Base-by-base conservation (phyloP, 2,797 vertebrate species). In the Carapus acus region DNA sequence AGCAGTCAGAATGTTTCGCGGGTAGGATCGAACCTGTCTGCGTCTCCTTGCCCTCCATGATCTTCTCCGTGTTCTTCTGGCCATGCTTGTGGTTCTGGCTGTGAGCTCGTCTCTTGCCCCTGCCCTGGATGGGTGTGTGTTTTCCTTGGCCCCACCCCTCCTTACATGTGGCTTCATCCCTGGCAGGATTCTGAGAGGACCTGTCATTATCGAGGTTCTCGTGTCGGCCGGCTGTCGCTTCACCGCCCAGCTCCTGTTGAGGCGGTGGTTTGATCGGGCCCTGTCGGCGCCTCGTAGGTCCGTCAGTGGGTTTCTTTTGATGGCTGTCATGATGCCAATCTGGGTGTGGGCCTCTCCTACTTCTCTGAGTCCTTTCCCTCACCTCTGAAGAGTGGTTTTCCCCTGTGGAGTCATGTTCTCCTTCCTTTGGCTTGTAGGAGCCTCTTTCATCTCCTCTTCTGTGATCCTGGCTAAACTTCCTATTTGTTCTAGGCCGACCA, bases 1-100 rank as follows among this genome's bases (percentile, higher is more conserved):
- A n/a, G n/a, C n/a, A n/a, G n/a, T n/a, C n/a, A n/a, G n/a, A n/a
- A n/a, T n/a, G n/a, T n/a, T n/a, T n/a, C n/a, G n/a, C n/a, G 11
- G 24, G 43, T 13, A 29, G 27, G 14, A 4, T 59, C 67, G 77
- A 66, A 97, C 96, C 94, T 77, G 94, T 99, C 65, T 99, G 94
- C 0, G 94, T 94, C 85, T 98, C 94, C 65, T 94, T 94, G 86
- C 88, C 95, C 85, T 94, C 93, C 47, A 92, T 90, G 40, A 91
- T 52, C 53, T 89, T 89, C 42, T 84, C 84, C 65, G 85, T 87
- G 69, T 83, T 94, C 65, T 88, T 88, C 69, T 82, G 90, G 47
- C 79, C 82, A 1, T 77, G 76, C 14, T 83, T 88, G 61, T 78
- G 83, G 66, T 87, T 87, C 13, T 86, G 85, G 60, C 85, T 79